Evolutionary conservation across 2,888 invertebrate genomes (phyloP), one percentile per base, ranked within the genome.

Genomic region (Venustoraphidia nigricollis): DNA sequence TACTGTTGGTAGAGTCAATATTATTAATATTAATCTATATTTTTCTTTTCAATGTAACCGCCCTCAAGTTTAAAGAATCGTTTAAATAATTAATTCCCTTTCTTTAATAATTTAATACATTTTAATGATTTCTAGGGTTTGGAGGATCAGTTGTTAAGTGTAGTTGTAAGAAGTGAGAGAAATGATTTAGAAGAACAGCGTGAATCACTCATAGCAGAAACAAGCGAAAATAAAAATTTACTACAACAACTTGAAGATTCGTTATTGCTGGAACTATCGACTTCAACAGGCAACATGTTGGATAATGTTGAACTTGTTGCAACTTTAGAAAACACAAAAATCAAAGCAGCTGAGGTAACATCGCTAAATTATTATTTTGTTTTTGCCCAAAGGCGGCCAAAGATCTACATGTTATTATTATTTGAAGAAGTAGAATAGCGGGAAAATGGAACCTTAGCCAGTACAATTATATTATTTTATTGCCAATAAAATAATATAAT

Each of bases 241-340:
- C 69, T 94, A 45, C 83, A 87, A 48, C 81, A 85, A 41, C 68
- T 94, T 0, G 93, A 94, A 60, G 88, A 93, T 62, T 88, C 88
- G 0, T 66, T 94, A 47, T 70, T 94, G 2, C 67, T 84, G 43
- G 91, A 93, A 61, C 69, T 94, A 56, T 83, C 91, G 2, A 85
- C 84, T 0, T 88, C 89, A 0, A 81, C 85, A 1, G 93, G 92
- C 11, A 92, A 91, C 66, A 93, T 94, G 90, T 67, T 94, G 59
- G 93, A 94, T 61, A 93, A 94, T 57, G 79, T 82, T 0, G 92
- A 93, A 57, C 70, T 93, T 9, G 79, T 94, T 11, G 71, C 80
- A 52, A 92, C 91, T 0, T 67, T 94, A 46, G 93, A 94, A 58
- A 88, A 89, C 54, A 90, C 92, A 8, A 94, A 93, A 67, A 72